phyloP scores from a whole-genome alignment of 2,113 vertebrate species.

The Paracanthobrama guichenoti region DNA sequence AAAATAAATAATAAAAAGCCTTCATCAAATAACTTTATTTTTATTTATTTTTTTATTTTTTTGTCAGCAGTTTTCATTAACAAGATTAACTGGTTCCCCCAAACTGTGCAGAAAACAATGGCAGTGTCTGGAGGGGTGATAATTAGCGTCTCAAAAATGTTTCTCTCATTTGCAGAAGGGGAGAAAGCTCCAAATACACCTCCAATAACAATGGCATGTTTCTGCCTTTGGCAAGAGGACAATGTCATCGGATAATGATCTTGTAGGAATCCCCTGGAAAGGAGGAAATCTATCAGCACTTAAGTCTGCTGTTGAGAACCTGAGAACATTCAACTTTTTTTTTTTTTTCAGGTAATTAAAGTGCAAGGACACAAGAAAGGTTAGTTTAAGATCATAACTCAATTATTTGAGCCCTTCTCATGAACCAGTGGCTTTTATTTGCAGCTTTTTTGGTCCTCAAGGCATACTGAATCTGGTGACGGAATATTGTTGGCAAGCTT shows the following conservation, averaged over 20 bases:
- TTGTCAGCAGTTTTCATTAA: conserved; percentile 10
- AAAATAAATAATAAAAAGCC: not conserved
- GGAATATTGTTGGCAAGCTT: conserved; percentile 20
- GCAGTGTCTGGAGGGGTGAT: conserved; percentile 17
- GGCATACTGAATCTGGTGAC: not conserved
- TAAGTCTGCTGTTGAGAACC: conserved; percentile 6
- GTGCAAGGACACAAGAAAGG: conserved; percentile 42
- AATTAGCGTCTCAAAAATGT: conserved; percentile 41
- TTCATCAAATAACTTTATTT: not conserved
- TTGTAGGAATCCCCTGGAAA: conserved; percentile 20
- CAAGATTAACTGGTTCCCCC: conserved; percentile 12
- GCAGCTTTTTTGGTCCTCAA: not conserved
- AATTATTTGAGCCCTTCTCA: conserved; percentile 42
- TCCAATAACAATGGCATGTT: conserved; percentile 10
- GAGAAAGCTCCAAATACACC: conserved; percentile 1
- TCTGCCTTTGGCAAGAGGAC: conserved; percentile 51
- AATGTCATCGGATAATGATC: conserved; percentile 44
- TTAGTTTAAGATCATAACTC: conserved; percentile 50
- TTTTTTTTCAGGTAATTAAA: conserved; percentile 44
- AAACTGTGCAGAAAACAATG: conserved; percentile 3
- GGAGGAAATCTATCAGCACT: conserved; percentile 10
- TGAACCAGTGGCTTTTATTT: conserved; percentile 25
- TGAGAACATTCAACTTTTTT: conserved; percentile 13
- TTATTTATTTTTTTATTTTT: not conserved
- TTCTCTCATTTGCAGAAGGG: conserved; percentile 30